Percentiles rank a stretch among this genome's conserved stretches.
phyloP scores from a whole-genome alignment of 2,113 vertebrate genomes.

The Corynorhinus townsendii region DNA sequence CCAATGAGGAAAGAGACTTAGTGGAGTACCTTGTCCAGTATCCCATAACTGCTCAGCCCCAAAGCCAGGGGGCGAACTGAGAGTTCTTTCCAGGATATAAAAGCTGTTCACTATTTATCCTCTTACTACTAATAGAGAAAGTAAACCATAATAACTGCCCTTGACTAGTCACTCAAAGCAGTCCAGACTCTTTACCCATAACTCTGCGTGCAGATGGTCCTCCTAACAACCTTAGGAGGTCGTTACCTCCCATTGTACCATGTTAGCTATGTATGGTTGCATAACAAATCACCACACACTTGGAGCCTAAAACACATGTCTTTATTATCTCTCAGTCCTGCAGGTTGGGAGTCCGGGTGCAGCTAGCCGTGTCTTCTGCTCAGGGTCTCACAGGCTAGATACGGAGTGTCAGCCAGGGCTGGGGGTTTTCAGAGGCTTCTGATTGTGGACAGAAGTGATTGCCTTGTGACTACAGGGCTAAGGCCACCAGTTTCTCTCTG shows the following conservation, averaged over 20 bases:
- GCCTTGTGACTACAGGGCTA: not conserved
- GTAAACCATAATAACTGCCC: not conserved
- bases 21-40: too few species aligned
- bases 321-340: not conserved
- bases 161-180: not conserved
- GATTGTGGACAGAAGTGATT: not conserved
- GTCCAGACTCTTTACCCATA: not conserved
- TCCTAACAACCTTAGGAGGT: not conserved
- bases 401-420: not conserved
- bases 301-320: not conserved
- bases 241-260: not conserved
- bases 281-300: not conserved
- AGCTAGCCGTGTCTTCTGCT: not conserved
- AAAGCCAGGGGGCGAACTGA: not conserved
- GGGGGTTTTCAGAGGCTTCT: not conserved
- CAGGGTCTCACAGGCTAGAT: not conserved
- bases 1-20: not conserved
- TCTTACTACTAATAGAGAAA: not conserved
- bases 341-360: not conserved
- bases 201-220: not conserved
- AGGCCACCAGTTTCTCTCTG: not conserved
- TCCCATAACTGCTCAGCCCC: not conserved
- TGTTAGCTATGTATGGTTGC: not conserved
- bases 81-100: not conserved
- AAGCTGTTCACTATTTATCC: not conserved